A percentile compares a stretch with the other conserved stretches of the same genome.
phyloP scores from a whole-genome alignment of 1,140 invertebrate genomes.

The Nymphalis io region DNA sequence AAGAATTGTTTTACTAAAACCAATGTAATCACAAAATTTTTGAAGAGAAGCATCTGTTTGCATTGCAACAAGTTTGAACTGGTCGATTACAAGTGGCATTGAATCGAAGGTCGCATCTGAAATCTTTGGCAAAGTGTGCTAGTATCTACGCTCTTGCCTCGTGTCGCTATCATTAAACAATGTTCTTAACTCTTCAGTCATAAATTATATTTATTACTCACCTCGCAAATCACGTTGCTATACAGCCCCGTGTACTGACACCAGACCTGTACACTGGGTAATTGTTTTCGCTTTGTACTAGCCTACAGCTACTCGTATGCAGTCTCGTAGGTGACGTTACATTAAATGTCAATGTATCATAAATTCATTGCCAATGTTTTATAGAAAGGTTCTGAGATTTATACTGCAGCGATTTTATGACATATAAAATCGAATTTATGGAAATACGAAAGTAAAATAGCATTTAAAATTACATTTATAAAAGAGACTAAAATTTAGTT shows the following conservation, averaged over 20 bases:
- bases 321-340: conserved; percentile 31
- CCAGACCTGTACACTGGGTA: conserved; percentile 12
- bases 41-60: conserved; percentile 1
- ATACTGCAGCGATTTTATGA: background rate
- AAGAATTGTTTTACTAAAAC: background rate
- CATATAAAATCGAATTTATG: background rate
- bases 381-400: background rate
- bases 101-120: conserved; percentile 65
- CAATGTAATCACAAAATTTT: background rate
- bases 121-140: conserved; percentile 59
- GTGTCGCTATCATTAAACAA: conserved; percentile 30
- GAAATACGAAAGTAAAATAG: too few species aligned
- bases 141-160: conserved; percentile 25
- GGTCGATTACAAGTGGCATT: conserved; percentile 67
- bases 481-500: too few species aligned
- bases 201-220: conserved; percentile 18
- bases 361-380: conserved; percentile 29
- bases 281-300: conserved; percentile 26
- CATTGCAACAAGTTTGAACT: conserved; percentile 39
- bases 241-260: conserved; percentile 7
- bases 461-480: too few species aligned
- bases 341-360: conserved; percentile 31
- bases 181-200: conserved; percentile 15
- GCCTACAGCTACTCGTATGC: conserved; percentile 9
- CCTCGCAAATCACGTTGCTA: conserved; percentile 5